Base-by-base conservation (phyloP, 2,888 invertebrate species). In the Augochlorella aurata region DNA sequence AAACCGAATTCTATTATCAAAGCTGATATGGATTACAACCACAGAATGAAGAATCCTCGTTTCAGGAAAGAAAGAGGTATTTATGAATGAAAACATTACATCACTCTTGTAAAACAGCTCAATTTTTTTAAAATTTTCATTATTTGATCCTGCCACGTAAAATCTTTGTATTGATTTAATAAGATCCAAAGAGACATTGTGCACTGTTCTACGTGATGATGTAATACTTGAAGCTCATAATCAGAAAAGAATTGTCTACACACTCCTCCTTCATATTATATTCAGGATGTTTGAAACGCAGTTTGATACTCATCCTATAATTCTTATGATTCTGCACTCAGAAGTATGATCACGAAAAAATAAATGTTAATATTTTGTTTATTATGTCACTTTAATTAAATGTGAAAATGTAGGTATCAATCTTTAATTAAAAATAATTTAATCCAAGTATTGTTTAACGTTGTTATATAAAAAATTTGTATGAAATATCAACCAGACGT, bases 201-300 rank as follows among this genome's bases (percentile, higher is more conserved):
- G 74, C 77, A 81, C 68, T 75, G 72, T 81, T 74, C 76, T 75
- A 69, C 71, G 70, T 81, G 72, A 75, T 77, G 76, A 75, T 79
- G 76, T 73, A 80, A 81, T 70, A 79, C 68, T 79, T 83, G 75
- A 85, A 67, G 44, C 66, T 81, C 67, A 66, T 61, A 45, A 79
- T 83, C 65, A 66, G 67, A 84, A 72, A 79, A 80, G 71, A 65
- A 83, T 77, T 87, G 73, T 76, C 68, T 81, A 76, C 65, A 74
- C 74, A 78, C 49, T 82, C 67, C 52, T 77, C 66, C 87, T 84
- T 87, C 79, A 68, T 80, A 79, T 52, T 80, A 82, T 83, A 86
- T 83, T 85, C 79, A 85, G 81, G 83, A 81, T 81, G 79, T 87
- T 89, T 86, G 83, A 90, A 87, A 88, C 38, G 77, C 81, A 80